Base-by-base conservation (phyloP, 2,888 invertebrate species). In the Ligdia adustata region DNA sequence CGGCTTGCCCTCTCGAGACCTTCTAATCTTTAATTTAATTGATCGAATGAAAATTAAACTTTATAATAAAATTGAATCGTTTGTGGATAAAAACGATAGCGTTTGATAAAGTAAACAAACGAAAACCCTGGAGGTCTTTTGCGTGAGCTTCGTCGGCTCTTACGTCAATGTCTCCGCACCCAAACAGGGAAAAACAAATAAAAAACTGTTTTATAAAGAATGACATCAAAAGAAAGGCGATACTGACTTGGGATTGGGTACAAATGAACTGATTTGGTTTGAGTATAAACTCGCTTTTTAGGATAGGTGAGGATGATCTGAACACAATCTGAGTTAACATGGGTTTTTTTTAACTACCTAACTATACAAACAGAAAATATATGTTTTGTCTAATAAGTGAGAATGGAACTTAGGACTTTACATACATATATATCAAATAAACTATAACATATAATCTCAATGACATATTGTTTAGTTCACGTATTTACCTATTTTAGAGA, bases 101-200 rank as follows among this genome's bases (percentile, higher is more conserved):
- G 62, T 63, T 65, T 64, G 72, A 71, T 70, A 69, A 69, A 56
- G 59, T 68, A 69, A 69, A 68, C 69, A 70, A 69, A 65, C 64
- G 62, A 61, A 62, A 64, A 54, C 43, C 57, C 41, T 28, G 22
- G 46, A 39, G 45, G 48, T 38, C 29, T 35, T 56, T 46, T 51
- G 48, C 41, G 44, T 31, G 35, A 41, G 47, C 48, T 42, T 41
- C 47, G 40, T 49, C 46, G 35, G 48, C 53, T 56, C 54, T 54
- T 40, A 49, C 51, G 48, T 50, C 57, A 55, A 57, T 52, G 55
- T 32, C 51, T 43, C 52, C 37, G 40, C 46, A 52, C 54, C 57
- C 56, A 22, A 42, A 38, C 32, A 32, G 50, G 52, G 57, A 68
- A 67, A 70, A 66, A 67, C 42, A 70, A 71, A 70, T 61, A 62